Percentiles rank a stretch among this genome's conserved stretches.
phyloP scores from a whole-genome alignment of 2,888 invertebrate genomes.

The Aphrophora alni region DNA sequence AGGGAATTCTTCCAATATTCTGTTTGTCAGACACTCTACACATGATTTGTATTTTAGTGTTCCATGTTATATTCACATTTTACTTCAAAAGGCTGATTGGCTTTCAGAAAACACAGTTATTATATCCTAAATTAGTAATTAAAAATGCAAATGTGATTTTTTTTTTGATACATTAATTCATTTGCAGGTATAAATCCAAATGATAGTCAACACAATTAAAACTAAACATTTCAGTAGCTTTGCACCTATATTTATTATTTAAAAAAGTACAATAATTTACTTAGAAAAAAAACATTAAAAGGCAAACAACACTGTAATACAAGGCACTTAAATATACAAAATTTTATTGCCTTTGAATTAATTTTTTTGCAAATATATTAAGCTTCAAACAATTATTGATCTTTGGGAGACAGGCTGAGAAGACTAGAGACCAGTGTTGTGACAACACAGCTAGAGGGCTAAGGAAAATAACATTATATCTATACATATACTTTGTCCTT shows the following conservation, averaged over 20 bases:
- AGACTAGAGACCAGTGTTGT: background rate
- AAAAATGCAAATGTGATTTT: no score
- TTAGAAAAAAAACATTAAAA: background rate
- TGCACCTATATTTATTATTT: background rate
- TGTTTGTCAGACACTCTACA: no score
- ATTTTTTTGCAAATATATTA: background rate
- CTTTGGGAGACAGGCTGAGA: background rate
- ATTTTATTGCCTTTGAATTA: background rate
- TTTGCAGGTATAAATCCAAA: no score
- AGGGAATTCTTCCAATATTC: no score
- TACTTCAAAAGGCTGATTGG: no score
- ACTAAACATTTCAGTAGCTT: background rate
- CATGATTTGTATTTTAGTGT: no score
- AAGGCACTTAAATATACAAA: background rate
- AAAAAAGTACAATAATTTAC: slow-evolving; percentile 6
- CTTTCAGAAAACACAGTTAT: no score
- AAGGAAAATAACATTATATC: background rate
- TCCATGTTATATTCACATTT: no score
- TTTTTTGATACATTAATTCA: no score
- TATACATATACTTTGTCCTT: background rate
- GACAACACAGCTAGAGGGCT: background rate
- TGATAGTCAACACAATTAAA: background rate
- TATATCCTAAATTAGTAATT: no score
- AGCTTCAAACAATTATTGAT: background rate
- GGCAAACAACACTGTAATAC: slow-evolving; percentile 6